Conservation (phyloP, 2,113 vertebrate species). For the Tachycineta bicolor region DNA sequence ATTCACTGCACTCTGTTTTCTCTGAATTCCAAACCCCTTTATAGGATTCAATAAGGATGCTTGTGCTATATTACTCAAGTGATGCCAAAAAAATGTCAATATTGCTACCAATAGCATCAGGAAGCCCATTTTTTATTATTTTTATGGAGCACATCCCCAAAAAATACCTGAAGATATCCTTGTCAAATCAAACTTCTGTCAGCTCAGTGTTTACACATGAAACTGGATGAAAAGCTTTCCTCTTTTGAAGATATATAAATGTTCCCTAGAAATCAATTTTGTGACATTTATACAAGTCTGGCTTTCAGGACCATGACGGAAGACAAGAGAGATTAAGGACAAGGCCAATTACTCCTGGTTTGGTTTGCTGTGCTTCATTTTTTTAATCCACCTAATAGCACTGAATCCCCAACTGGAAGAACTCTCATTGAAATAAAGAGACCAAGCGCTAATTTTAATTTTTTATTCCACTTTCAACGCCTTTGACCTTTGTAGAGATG, state of each 20-base stretch:
- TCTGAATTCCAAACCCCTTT: background rate
- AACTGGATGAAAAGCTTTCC: background rate
- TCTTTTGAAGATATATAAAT: background rate
- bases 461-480: background rate
- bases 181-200: background rate
- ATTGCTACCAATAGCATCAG: background rate
- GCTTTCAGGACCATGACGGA: background rate
- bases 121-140: background rate
- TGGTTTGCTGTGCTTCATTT: background rate
- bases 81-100: background rate
- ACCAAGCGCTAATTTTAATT: background rate
- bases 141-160: background rate
- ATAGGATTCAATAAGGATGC: background rate
- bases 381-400: background rate
- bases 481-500: background rate
- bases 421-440: background rate
- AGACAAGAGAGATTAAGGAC: background rate
- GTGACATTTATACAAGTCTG: background rate
- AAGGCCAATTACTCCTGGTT: background rate
- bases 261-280: background rate
- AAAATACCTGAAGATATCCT: background rate
- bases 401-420: background rate
- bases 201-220: background rate
- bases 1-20: background rate
- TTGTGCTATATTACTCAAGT: background rate